Evolutionary conservation across 92 coral and sea anemone genomes (phyloP), one percentile per base, ranked within the genome.

Genomic region (Galaxea fascicularis): DNA sequence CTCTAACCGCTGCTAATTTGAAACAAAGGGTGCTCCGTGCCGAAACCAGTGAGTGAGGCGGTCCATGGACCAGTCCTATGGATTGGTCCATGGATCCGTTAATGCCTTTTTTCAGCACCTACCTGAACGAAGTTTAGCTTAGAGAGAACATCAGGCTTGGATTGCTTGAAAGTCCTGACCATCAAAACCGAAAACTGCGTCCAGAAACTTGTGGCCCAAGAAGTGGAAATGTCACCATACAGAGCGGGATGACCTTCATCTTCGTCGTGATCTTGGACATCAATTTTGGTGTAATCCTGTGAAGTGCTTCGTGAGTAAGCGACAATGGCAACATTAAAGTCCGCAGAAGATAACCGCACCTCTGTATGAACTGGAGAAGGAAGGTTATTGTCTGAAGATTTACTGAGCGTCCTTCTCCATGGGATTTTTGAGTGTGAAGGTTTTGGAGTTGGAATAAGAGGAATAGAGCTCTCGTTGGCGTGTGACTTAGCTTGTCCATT

Each of bases 131-230:
- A 60, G 51, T 90, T 94, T 10, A 95, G 71, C 89, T 92, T 94
- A 30, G 98, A 95, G 63, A 95, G 77, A 53, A 94, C 88, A 41
- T 85, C 95, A 27, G 98, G 98, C 74, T 79, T 74, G 49, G 98
- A 94, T 59, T 95, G 98, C 67, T 94, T 95, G 49, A 95, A 95
- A 4, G 94, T 92, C 30, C 98, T 78, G 63, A 88, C 89, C 30
- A 91, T 71, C 60, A 95, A 79, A 51, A 95, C 98, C 1, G 90
- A 63, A 39, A 95, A 94, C 89, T 95, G 98, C 3, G 98, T 95
- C 98, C 95, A 90, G 79, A 95, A 95, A 49, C 94, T 93, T 71
- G 98, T 94, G 49, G 92, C 92, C 98, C 98, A 95, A 46, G 92
- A 93, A 12, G 95, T 95, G 45, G 90, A 86, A 59, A 92, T 90